phyloP scores from a whole-genome alignment of 2,113 vertebrate genomes.

The Limnothrissa miodon region DNA sequence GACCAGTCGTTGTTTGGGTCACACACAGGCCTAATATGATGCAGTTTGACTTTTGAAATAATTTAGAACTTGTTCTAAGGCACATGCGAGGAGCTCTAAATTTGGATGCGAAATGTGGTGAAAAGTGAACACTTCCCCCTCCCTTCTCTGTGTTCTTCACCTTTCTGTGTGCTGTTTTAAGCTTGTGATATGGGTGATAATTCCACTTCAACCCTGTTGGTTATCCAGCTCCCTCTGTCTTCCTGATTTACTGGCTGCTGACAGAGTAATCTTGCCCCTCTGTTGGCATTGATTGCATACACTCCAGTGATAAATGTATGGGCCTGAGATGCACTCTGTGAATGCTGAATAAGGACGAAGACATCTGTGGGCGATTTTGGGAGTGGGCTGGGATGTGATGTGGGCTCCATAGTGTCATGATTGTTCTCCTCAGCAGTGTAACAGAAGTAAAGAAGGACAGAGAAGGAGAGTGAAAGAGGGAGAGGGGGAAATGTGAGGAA shows the following conservation, averaged over 20 bases:
- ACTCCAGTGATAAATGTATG: conserved; percentile 18
- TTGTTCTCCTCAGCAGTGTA: conserved; percentile 16
- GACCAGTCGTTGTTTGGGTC: neutral
- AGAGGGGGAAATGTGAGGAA: conserved; percentile 16
- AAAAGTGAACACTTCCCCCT: neutral
- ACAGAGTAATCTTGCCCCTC: conserved; percentile 33
- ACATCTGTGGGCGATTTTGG: neutral
- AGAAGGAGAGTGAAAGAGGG: conserved; percentile 8
- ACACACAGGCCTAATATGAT: neutral
- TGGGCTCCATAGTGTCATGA: conserved; percentile 26
- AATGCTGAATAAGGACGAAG: neutral
- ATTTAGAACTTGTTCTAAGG: neutral
- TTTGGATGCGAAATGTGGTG: neutral
- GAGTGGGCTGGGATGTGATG: neutral
- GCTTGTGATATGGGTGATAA: conserved; percentile 25
- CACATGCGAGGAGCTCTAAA: neutral
- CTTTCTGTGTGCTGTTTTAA: conserved; percentile 9
- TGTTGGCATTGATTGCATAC: conserved; percentile 24
- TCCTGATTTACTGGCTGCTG: conserved; percentile 42
- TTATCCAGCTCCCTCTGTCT: conserved; percentile 35
- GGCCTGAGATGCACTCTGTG: conserved; percentile 8
- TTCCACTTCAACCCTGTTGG: conserved; percentile 35
- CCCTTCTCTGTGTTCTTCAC: neutral
- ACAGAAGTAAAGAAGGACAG: neutral
- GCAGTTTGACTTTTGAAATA: neutral